Evolutionary conservation across 2,113 vertebrate species (phyloP).

Genomic region (Oreotrochilus melanogaster): DNA sequence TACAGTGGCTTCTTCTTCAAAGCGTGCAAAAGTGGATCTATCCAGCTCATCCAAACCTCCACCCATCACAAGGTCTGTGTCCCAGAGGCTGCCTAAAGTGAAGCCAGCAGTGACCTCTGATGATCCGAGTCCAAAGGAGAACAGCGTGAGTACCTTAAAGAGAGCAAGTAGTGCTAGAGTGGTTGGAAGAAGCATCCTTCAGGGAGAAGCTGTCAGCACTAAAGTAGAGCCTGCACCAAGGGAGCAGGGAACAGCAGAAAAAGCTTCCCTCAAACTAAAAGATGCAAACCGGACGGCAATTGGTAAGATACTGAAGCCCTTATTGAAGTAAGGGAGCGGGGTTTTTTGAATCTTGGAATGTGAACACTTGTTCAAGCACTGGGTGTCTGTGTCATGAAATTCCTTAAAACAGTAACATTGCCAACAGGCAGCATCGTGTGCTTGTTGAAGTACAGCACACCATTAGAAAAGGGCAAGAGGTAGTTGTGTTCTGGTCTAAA

Average conservation of each 20-base stretch:
- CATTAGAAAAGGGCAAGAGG: background rate
- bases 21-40: slow-evolving; percentile 82
- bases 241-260: slow-evolving; percentile 80
- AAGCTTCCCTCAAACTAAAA: slow-evolving; percentile 76
- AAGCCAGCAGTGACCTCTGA: slow-evolving; percentile 58
- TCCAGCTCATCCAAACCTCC: slow-evolving; percentile 58
- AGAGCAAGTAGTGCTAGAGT: slow-evolving; percentile 84
- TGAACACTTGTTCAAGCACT: slow-evolving; percentile 33
- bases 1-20: slow-evolving; percentile 91
- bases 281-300: slow-evolving; percentile 69
- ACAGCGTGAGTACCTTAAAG: slow-evolving; percentile 72
- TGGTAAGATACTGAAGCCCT: slow-evolving; percentile 82
- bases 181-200: slow-evolving; percentile 70
- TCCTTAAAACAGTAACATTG: slow-evolving; percentile 5
- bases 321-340: slow-evolving; percentile 80
- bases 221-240: slow-evolving; percentile 64
- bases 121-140: slow-evolving; percentile 71
- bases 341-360: background rate
- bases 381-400: slow-evolving; percentile 1
- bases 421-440: background rate
- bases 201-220: slow-evolving; percentile 64
- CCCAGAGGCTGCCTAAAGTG: slow-evolving; percentile 77
- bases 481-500: background rate
- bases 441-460: background rate
- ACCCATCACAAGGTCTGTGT: slow-evolving; percentile 76